Percentiles rank a stretch among this genome's conserved stretches.
Evolutionary conservation across 1,140 invertebrate species (phyloP).

Genomic region (Eriocheir sinensis): DNA sequence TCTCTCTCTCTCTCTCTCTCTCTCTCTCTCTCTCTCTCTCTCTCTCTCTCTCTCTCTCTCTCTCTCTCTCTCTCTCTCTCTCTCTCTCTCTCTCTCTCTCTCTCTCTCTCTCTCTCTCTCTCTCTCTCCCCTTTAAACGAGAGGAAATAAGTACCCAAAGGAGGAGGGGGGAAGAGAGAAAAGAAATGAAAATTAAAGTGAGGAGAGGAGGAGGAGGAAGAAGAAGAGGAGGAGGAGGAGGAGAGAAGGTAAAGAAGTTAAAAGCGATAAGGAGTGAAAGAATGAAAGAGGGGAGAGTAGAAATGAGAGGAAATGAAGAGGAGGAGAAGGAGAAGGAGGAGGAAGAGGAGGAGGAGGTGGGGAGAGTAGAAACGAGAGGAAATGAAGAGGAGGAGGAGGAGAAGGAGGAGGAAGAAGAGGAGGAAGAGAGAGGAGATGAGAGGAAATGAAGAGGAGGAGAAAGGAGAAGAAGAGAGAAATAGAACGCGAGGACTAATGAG

Average conservation of each 20-base stretch:
- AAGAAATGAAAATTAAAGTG: too few relatives aligned
- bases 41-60: constrained; percentile 20
- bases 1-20: background rate
- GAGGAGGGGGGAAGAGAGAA: too few relatives aligned
- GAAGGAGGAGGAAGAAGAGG: too few relatives aligned
- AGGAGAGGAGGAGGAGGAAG: too few relatives aligned
- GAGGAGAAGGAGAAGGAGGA: background rate
- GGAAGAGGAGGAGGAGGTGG: background rate
- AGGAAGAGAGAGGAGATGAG: background rate
- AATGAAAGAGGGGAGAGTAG: too few relatives aligned
- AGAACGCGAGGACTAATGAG: background rate
- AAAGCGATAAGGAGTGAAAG: too few relatives aligned
- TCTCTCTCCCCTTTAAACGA: too few relatives aligned
- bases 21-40: background rate
- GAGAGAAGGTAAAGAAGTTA: too few relatives aligned
- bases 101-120: too few relatives aligned
- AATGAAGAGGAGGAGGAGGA: background rate
- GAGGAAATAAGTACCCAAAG: too few relatives aligned
- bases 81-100: background rate
- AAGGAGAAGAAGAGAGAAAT: background rate
- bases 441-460: background rate
- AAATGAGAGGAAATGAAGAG: too few relatives aligned
- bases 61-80: background rate
- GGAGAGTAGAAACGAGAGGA: background rate
- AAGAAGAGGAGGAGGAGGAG: too few relatives aligned